Base-by-base conservation (phyloP, 2,113 vertebrate species). In the Ctenodactylus gundi region DNA sequence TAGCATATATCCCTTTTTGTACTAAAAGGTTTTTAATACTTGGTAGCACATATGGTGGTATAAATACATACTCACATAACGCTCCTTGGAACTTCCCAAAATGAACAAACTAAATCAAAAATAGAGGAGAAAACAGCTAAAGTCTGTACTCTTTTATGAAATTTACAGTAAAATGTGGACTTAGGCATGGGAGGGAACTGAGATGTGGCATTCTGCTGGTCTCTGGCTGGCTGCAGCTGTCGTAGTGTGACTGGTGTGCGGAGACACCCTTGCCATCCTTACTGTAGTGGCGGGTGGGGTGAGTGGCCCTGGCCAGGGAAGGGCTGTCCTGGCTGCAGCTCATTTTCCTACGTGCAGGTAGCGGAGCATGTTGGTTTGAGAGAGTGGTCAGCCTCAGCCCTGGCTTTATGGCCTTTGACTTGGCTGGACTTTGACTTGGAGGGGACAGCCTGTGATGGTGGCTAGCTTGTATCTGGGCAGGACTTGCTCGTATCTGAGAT, bases 21-120 rank as follows among this genome's bases (percentile, higher is more conserved):
- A 60, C 36, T 67, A n/a, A 82, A 76, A 90, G 67, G 13, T 39
- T 85, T 78, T 86, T 95, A 68, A 51, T 80, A 86, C 29, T 95
- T 90, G 44, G 17, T 95, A 76, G 81, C 67, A 51, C 91, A 90
- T 86, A 90, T 60, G 51, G 53, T 86, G 41, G 15, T 80, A 51
- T 58, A 93, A 73, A 86, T 75, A 60, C 51, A 82, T 31, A 81
- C 44, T 95, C 58, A 81, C 6, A 34, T 58, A 31, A 44, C 86
- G 82, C n/a, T 84, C 73, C 60, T 39, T 81, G 65, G 49, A 95
- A 65, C 17, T 21, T 93, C 64, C 75, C 60, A 60, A 86, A 93
- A 76, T 90, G 68, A 75, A 46, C 58, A 93, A 86, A 82, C 64
- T 67, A 75, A 75, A n/a, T 62, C 10, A n/a, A 67, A 86, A 76